Conservation (phyloP, 2,113 vertebrate species). For the Rhinolophus ferrumequinum region DNA sequence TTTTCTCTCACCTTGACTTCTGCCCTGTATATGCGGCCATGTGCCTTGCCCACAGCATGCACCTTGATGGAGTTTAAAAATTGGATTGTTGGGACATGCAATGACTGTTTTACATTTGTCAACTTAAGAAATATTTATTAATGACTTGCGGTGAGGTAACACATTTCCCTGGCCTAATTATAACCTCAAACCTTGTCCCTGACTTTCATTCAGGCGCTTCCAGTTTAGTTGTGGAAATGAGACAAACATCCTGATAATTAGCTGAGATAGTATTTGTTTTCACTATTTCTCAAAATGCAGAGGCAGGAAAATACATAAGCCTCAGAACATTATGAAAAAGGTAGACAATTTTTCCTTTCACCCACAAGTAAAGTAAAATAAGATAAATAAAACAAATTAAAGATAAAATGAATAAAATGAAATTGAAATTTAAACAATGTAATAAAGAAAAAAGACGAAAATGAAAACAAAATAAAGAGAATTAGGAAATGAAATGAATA, state of each 20-base stretch:
- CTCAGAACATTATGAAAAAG: neutral
- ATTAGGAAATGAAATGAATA: neutral
- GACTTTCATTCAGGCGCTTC: neutral
- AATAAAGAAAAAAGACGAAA: neutral
- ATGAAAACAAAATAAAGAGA: neutral
- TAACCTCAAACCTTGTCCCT: neutral
- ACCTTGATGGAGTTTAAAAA: neutral
- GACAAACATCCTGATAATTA: neutral
- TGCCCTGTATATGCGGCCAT: rapidly evolving
- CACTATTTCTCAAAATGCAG: neutral
- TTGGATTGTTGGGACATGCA: neutral
- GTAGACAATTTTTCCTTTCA: neutral
- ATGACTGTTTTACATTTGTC: neutral
- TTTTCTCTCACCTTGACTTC: neutral
- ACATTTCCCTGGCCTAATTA: neutral
- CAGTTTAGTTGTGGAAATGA: neutral
- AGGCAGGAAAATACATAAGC: neutral
- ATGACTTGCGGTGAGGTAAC: neutral
- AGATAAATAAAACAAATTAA: neutral
- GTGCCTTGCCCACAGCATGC: neutral
- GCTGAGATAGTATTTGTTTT: neutral
- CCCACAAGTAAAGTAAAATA: neutral
- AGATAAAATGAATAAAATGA: neutral
- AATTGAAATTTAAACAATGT: neutral
- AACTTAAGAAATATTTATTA: neutral